A percentile compares a stretch with the other conserved stretches of the same genome.
These are phyloP conservation scores for Miniopterus natalensis DNA, from an alignment of 2,113 vertebrate species.

Conservation along the genomic window DNA sequence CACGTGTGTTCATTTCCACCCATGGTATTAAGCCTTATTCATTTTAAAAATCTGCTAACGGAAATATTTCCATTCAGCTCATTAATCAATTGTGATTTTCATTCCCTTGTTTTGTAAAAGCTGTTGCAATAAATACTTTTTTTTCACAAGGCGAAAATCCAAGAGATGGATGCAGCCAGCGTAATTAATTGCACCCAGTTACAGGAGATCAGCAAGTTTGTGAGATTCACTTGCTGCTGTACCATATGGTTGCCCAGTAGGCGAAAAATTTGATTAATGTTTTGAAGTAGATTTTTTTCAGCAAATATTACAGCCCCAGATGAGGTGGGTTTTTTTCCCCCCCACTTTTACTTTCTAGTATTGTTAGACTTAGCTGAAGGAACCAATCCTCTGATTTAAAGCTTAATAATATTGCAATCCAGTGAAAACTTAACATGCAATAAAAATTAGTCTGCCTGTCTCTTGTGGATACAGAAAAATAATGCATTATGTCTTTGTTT, in stretches of 20 bases:
- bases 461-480: conserved; percentile 70
- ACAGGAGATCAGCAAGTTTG: conserved; percentile 99
- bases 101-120: conserved; percentile 96
- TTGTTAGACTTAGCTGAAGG: conserved; percentile 85
- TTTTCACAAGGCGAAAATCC: conserved; percentile 94
- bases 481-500: conserved; percentile 67
- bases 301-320: conserved; percentile 97
- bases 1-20: conserved; percentile 82
- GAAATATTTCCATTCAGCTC: conserved; percentile 96
- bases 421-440: conserved; percentile 81
- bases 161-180: conserved; percentile 99
- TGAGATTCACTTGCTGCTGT: conserved; percentile 99
- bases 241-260: conserved; percentile 99
- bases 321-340: conserved; percentile 86
- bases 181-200: conserved; percentile 99
- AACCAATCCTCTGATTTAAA: conserved; percentile 87
- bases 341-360: conserved; percentile 86
- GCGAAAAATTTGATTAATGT: conserved; percentile 99
- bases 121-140: conserved; percentile 96
- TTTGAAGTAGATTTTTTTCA: conserved; percentile 95
- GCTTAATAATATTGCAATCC: conserved; percentile 88
- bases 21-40: conserved; percentile 88
- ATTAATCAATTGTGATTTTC: conserved; percentile 98
- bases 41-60: conserved; percentile 93
- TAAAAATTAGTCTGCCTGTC: conserved; percentile 81